Evolutionary conservation across 2,113 vertebrate genomes (phyloP), one percentile per base, ranked within the genome.

Genomic region (Xyrauchen texanus): DNA sequence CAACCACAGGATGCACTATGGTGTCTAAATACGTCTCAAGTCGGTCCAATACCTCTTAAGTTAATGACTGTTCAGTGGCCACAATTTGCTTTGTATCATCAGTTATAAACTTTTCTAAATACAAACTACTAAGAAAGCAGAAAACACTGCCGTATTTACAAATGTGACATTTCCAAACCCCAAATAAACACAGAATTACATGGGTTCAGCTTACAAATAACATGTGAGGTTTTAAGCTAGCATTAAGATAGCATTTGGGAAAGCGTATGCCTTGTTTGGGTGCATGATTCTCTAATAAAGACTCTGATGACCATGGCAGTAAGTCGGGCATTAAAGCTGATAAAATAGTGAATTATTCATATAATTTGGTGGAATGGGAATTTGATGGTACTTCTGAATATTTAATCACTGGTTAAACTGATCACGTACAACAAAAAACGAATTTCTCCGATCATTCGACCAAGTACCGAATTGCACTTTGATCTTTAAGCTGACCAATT

Each of bases 111-210:
- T n/a, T 21, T 61, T 21, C 57, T 62, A 9, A 51, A 58, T 63
- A 51, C 71, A 5, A 47, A 70, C 21, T 42, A 4, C 6, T 42
- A 53, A 55, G 68, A n/a, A n/a, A 70, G 44, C 13, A 55, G 68
- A 71, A 62, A 62, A 21, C 8, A 74, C 53, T 15, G 68, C 8
- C n/a, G 53, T 49, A 16, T 57, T 60, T 72, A 74, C 57, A 51
- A 63, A 62, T 62, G 70, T 8, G 42, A 46, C 51, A 11, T 61
- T 21, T 46, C 42, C n/a, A 16, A 47, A 73, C 34, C 57, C 58
- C 58, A 51, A 46, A 34, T 7, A 62, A 74, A 74, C 46, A 74
- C 71, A 62, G 58, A 62, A 34, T 61, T 34, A 51, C 60, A 63
- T 0, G 44, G 55, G 60, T 63, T 10, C 12, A 6, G 58, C 34